phyloP scores from a whole-genome alignment of 2,113 vertebrate genomes.

The Pterophyllum scalare region DNA sequence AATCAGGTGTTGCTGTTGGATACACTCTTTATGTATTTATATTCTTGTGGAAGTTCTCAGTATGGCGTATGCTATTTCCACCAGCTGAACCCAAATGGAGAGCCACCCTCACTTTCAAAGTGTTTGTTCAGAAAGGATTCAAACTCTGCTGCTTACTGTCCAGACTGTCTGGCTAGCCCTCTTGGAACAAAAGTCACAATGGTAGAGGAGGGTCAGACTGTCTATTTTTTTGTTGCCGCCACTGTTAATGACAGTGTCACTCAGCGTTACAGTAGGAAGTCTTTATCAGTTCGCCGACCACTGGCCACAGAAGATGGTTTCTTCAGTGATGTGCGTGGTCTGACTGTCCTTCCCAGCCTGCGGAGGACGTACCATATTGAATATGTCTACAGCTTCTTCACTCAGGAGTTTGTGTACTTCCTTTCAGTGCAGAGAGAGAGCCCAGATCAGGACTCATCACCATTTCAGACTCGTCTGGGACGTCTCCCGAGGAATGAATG shows the following conservation, averaged over 20 bases:
- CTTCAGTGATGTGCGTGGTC: slow-evolving; percentile 73
- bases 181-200: slow-evolving; percentile 88
- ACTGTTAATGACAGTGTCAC: slow-evolving; percentile 85
- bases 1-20: slow-evolving; percentile 88
- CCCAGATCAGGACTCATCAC: slow-evolving; percentile 39
- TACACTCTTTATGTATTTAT: slow-evolving; percentile 84
- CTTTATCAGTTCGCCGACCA: slow-evolving; percentile 88
- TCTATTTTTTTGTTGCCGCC: slow-evolving; percentile 89
- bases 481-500: slow-evolving; percentile 83
- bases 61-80: slow-evolving; percentile 90
- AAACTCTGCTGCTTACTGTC: slow-evolving; percentile 84
- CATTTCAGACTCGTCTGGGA: slow-evolving; percentile 86
- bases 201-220: slow-evolving; percentile 82
- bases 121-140: slow-evolving; percentile 84
- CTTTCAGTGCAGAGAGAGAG: slow-evolving; percentile 87
- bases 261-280: slow-evolving; percentile 85
- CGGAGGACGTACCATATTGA: slow-evolving; percentile 84
- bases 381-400: slow-evolving; percentile 89
- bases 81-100: slow-evolving; percentile 74
- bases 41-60: slow-evolving; percentile 88
- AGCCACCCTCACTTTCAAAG: slow-evolving; percentile 69
- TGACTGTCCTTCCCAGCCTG: slow-evolving; percentile 86
- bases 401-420: slow-evolving; percentile 88
- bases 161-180: slow-evolving; percentile 91
- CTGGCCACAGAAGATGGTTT: slow-evolving; percentile 88